A percentile compares a stretch with the other conserved stretches of the same genome.
Conservation (phyloP, 2,888 invertebrate species). For the Orthosia cruda region DNA sequence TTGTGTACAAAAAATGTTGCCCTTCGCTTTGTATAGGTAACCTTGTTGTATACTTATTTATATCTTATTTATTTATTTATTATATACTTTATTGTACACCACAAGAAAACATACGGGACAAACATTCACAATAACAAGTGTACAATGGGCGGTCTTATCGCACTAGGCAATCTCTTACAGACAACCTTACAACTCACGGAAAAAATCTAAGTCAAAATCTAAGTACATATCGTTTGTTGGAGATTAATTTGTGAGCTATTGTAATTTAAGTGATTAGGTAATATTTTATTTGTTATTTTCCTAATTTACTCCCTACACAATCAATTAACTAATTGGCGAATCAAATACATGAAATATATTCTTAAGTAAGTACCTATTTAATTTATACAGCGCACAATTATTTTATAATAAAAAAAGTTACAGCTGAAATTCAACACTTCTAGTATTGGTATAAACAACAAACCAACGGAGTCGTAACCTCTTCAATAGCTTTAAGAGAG, state of each 20-base stretch:
- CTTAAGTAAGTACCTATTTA: not conserved
- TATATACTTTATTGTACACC: too few species aligned
- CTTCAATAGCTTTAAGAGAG: conserved; percentile 67
- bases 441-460: too few species aligned
- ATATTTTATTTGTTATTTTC: not conserved
- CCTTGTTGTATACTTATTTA: conserved; percentile 21
- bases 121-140: too few species aligned
- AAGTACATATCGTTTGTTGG: not conserved
- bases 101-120: too few species aligned
- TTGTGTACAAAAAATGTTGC: conserved; percentile 59
- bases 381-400: not conserved
- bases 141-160: too few species aligned
- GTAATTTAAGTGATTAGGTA: not conserved
- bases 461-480: too few species aligned
- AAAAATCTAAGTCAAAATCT: not conserved
- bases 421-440: conserved; percentile 60
- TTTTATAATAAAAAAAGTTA: conserved; percentile 46
- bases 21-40: conserved; percentile 29
- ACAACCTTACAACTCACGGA: not conserved
- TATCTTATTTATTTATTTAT: too few species aligned
- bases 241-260: conserved; percentile 8
- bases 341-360: not conserved
- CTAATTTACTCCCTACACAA: not conserved
- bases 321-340: not conserved
- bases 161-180: too few species aligned